Evolutionary conservation across 2,888 invertebrate genomes (phyloP), one percentile per base, ranked within the genome.

Genomic region (Mamestra brassicae): DNA sequence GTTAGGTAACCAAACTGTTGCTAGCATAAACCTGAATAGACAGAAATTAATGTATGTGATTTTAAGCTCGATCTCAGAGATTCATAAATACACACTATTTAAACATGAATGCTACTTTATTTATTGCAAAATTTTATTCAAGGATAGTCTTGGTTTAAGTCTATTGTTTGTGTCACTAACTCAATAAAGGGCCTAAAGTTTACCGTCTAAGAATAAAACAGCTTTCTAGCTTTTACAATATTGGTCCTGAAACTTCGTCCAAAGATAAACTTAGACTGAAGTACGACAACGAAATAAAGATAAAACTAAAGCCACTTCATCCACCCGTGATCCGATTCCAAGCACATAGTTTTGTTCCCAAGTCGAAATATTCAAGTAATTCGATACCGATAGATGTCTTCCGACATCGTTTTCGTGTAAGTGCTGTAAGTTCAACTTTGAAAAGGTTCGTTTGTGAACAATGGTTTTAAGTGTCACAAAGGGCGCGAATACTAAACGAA

Each of bases 381-480:
- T 78, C 52, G 73, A 81, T 79, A 73, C 71, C 57, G 74, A 83
- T 81, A 70, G 74, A 73, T 76, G 77, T 78, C 74, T 74, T 79
- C 10, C 66, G 76, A 75, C 88, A 88, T 89, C 88, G 87, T 87
- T 88, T 88, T 86, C 85, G 76, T 86, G 80, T 89, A 86, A 90
- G 89, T 88, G 85, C 81, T 85, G 84, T 88, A 89, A 90, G 90
- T 90, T 88, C 80, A 88, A 91, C 85, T 91, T 90, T 86, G 89
- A 89, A 91, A 91, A 90, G 92, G 92, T 93, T 93, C 91, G 92
- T 93, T 93, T 92, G 91, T 90, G 94, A 93, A 94, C 95, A 95
- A 95, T 93, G 93, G 95, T 94, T 94, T 95, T 92, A 91, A 95
- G 95, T 96, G 94, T 95, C 95, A 95, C 95, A 95, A 94, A 95